These are phyloP conservation scores for Clarias pachynema DNA, from an alignment of 2,797 vertebrate species.

Conservation along the genomic window DNA sequence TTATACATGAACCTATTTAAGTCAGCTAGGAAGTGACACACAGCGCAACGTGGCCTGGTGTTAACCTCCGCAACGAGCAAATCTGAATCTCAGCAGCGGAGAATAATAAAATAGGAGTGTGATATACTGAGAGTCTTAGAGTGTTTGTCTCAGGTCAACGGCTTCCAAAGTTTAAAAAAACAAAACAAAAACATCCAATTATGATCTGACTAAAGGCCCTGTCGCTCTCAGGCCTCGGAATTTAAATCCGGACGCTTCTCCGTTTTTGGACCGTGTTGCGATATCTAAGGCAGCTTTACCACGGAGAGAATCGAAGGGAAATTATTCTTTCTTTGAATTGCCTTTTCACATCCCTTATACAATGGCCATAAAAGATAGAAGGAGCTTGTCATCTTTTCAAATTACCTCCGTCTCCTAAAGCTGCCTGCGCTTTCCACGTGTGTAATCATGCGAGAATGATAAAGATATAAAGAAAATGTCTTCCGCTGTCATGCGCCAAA, in stretches of 20 bases:
- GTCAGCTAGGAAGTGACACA: background rate
- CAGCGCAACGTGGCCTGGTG: background rate
- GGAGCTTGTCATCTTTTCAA: slow-evolving; percentile 6
- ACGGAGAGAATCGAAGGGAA: background rate
- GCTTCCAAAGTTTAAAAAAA: background rate
- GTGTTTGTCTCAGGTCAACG: background rate
- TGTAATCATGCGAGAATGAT: slow-evolving; percentile 15
- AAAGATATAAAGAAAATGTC: slow-evolving; percentile 2
- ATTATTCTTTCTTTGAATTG: background rate
- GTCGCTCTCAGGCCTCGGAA: background rate
- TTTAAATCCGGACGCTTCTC: background rate
- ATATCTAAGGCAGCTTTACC: background rate
- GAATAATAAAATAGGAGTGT: background rate
- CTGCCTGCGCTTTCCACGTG: background rate
- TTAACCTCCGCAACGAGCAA: background rate
- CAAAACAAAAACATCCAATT: background rate
- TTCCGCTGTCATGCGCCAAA: background rate
- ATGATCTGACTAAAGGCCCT: background rate
- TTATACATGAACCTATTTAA: slow-evolving; percentile 36
- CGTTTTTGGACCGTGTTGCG: background rate
- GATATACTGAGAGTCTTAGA: background rate
- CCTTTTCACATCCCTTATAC: background rate
- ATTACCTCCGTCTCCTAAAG: background rate
- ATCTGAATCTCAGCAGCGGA: too few species aligned
- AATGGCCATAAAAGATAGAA: background rate